phyloP scores from a whole-genome alignment of 1,140 invertebrate species.

The Pseudomyrmex cubaensis region DNA sequence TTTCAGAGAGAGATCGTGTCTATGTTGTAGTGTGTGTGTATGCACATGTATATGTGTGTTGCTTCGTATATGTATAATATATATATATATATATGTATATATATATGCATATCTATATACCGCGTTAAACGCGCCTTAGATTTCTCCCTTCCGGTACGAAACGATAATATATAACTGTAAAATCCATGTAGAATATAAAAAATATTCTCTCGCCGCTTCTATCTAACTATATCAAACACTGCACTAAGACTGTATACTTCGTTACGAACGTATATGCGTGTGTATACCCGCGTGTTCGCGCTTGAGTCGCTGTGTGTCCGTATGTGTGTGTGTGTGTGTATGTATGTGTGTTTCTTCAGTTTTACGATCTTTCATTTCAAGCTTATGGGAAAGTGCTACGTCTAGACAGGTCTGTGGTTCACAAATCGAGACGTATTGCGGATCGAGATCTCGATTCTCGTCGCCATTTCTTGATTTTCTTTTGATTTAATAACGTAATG shows the following conservation, averaged over 20 bases:
- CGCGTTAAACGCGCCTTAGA: conserved; percentile 72
- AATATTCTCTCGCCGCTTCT: conserved; percentile 76
- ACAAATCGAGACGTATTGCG: conserved; percentile 39
- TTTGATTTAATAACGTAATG: conserved; percentile 13
- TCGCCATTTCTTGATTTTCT: background rate
- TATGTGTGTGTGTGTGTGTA: background rate
- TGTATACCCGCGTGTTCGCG: conserved; percentile 53
- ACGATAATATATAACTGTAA: conserved; percentile 78
- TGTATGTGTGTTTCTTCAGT: conserved; percentile 40
- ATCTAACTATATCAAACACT: conserved; percentile 75
- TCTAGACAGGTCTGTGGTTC: conserved; percentile 65
- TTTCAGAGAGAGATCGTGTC: conserved; percentile 58
- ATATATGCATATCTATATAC: conserved; percentile 71
- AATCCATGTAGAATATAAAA: conserved; percentile 80
- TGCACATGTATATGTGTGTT: background rate
- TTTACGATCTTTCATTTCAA: conserved; percentile 62
- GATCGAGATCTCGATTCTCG: conserved; percentile 55
- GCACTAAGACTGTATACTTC: conserved; percentile 75
- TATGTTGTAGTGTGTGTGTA: background rate
- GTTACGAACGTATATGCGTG: conserved; percentile 69
- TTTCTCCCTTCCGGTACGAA: conserved; percentile 71
- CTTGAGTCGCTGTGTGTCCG: background rate
- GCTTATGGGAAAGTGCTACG: conserved; percentile 66
- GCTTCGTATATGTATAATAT: conserved; percentile 39
- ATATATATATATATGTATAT: background rate